Percentiles rank a stretch among this genome's conserved stretches.
Evolutionary conservation across 2,888 invertebrate species (phyloP).

Genomic region (Abrostola triplasia): DNA sequence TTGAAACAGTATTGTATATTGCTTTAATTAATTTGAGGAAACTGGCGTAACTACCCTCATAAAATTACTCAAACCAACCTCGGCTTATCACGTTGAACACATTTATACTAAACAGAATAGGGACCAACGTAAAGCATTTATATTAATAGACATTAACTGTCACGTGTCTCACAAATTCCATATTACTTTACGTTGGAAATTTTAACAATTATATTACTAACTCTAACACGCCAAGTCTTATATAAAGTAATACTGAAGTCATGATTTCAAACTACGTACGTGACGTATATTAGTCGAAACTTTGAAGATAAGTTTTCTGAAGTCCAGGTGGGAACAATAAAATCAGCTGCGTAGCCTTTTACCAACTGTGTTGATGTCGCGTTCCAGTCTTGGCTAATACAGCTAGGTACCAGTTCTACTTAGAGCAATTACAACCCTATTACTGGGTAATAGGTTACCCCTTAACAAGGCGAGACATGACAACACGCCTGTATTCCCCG

Average conservation of each 20-base stretch:
- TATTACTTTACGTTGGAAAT: slow-evolving; percentile 11
- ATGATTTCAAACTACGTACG: background rate
- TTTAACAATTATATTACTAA: slow-evolving; percentile 8
- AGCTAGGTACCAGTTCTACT: too few relatives aligned
- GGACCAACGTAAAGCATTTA: slow-evolving; percentile 17
- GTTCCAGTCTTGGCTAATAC: too few relatives aligned
- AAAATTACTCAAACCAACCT: slow-evolving; percentile 3
- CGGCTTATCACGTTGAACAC: slow-evolving; percentile 24
- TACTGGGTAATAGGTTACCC: too few relatives aligned
- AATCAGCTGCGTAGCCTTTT: too few relatives aligned
- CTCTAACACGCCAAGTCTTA: background rate
- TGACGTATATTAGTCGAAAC: background rate
- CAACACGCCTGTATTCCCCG: too few relatives aligned
- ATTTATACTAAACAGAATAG: background rate
- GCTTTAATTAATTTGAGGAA: slow-evolving; percentile 28
- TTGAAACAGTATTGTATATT: slow-evolving; percentile 14
- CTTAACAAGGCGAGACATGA: too few relatives aligned
- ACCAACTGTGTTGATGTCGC: too few relatives aligned
- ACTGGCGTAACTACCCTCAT: slow-evolving; percentile 5
- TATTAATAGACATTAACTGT: slow-evolving; percentile 18
- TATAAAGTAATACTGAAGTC: too few relatives aligned
- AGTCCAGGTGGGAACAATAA: too few relatives aligned
- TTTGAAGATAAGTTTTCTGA: too few relatives aligned
- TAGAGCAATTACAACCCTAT: too few relatives aligned
- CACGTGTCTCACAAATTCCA: slow-evolving; percentile 21